Evolutionary conservation across 2,888 invertebrate genomes (phyloP).

Genomic region (Tipula unca): DNA sequence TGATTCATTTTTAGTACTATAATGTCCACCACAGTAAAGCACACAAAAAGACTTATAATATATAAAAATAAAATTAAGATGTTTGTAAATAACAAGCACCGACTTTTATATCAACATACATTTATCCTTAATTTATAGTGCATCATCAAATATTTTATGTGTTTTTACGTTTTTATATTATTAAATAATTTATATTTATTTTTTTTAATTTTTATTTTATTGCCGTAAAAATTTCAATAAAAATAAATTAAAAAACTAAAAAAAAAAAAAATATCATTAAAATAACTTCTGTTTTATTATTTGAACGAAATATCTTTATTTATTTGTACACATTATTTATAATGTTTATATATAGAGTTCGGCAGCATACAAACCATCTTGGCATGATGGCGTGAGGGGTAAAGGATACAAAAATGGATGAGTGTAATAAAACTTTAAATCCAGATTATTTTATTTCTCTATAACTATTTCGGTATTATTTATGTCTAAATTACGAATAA

Average conservation of each 20-base stretch:
- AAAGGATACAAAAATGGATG: background rate
- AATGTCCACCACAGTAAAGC: background rate
- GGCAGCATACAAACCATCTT: background rate
- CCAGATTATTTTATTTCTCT: background rate
- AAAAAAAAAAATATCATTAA: background rate
- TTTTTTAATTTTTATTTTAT: slow-evolving; percentile 1
- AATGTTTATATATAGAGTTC: background rate
- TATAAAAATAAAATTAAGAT: background rate
- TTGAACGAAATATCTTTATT: background rate
- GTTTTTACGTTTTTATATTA: background rate
- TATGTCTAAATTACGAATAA: background rate
- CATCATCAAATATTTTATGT: background rate
- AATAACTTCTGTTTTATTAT: slow-evolving; percentile 14
- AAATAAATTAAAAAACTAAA: background rate
- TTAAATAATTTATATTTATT: slow-evolving; percentile 8
- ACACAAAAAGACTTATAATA: background rate
- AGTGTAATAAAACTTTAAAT: background rate
- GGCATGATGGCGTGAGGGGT: background rate
- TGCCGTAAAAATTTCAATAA: slow-evolving; percentile 14
- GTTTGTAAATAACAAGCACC: background rate
- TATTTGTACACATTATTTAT: background rate
- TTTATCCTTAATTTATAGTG: slow-evolving; percentile 14
- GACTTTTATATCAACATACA: background rate
- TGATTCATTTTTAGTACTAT: background rate
- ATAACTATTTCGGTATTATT: background rate